Evolutionary conservation across 2,888 invertebrate species (phyloP).

Genomic region (Liopterus haemorrhoidalis): DNA sequence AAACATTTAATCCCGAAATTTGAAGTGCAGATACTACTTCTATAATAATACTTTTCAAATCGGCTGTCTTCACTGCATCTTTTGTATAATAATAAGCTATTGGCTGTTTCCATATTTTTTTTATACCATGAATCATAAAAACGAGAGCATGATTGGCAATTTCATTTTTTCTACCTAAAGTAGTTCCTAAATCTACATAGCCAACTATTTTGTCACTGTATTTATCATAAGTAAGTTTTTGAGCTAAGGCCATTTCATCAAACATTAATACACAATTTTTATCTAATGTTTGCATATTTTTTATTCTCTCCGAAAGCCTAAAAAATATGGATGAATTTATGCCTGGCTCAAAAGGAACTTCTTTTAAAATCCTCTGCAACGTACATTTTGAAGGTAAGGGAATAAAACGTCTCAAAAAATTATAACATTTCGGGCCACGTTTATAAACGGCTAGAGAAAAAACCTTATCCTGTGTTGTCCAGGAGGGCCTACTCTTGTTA

Average conservation of each 20-base stretch:
- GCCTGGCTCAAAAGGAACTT: conserved; percentile 1
- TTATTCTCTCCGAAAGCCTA: neutral
- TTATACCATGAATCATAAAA: no score
- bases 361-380: neutral
- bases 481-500: neutral
- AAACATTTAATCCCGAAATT: conserved; percentile 3
- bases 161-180: conserved; percentile 4
- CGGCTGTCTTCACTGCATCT: neutral
- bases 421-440: conserved; percentile 10
- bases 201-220: neutral
- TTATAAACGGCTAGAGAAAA: conserved; percentile 11
- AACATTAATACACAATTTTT: conserved; percentile 1
- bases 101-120: conserved; percentile 2
- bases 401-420: conserved; percentile 8
- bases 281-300: conserved; percentile 5
- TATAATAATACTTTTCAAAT: neutral
- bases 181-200: conserved; percentile 2
- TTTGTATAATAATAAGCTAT: conserved; percentile 3
- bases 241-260: conserved; percentile 4
- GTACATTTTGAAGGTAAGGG: neutral
- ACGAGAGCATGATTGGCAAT: conserved; percentile 9
- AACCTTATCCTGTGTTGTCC: conserved; percentile 9
- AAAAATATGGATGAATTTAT: conserved; percentile 1
- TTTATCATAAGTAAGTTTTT: conserved; percentile 1
- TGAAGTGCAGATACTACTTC: neutral